Evolutionary conservation across 1,140 invertebrate genomes (phyloP).

Genomic region (Pogonus chalceus): DNA sequence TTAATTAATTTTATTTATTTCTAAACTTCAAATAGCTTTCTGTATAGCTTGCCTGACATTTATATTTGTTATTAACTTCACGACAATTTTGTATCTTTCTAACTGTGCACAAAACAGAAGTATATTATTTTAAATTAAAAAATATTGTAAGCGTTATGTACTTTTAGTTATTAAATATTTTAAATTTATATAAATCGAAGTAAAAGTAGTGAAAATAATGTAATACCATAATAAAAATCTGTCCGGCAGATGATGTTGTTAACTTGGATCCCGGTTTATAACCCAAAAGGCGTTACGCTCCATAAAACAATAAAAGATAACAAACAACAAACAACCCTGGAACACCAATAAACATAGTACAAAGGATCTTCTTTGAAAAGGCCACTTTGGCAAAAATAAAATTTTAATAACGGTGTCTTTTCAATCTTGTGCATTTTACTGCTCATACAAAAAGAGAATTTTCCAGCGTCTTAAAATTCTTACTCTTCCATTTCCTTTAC

Average conservation of each 20-base stretch:
- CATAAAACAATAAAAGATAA: neutral
- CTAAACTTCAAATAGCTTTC: no score
- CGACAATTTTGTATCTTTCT: neutral
- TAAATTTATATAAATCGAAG: neutral
- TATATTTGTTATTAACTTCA: no score
- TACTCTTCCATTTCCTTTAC: neutral
- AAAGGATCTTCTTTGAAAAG: neutral
- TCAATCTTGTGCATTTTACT: neutral
- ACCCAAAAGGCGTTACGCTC: neutral
- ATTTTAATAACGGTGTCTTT: conserved; percentile 6
- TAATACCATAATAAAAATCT: neutral
- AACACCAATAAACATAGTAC: neutral
- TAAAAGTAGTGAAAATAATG: no score
- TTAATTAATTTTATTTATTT: no score
- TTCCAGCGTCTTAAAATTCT: neutral
- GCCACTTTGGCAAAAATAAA: neutral
- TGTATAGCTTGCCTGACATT: no score
- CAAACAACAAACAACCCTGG: neutral
- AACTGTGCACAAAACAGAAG: neutral
- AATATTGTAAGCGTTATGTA: neutral
- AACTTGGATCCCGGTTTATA: no score
- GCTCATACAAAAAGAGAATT: neutral
- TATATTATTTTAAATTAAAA: neutral
- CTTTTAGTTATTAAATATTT: no score
- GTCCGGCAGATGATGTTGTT: neutral